Evolutionary conservation across 2,888 invertebrate species (phyloP).

Genomic region (Phanerotoma sp.): DNA sequence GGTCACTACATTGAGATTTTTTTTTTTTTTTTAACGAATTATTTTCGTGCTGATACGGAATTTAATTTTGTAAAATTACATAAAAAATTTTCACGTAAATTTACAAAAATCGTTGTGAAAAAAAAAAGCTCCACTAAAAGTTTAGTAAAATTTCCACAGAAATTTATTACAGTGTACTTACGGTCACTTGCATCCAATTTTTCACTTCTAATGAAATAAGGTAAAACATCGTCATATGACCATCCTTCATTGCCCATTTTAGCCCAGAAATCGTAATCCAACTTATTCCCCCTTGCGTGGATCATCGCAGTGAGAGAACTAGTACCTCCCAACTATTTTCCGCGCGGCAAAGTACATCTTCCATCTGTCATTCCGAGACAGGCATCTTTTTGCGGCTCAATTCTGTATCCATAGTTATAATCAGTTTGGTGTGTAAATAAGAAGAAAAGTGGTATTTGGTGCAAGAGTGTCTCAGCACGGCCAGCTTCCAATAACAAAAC

Average conservation of each 20-base stretch:
- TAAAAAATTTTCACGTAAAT: too few relatives aligned
- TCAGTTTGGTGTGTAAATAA: slow-evolving; percentile 70
- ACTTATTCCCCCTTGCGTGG: slow-evolving; percentile 70
- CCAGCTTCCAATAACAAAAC: slow-evolving; percentile 76
- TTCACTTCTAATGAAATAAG: slow-evolving; percentile 72
- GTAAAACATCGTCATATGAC: slow-evolving; percentile 71
- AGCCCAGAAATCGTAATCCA: slow-evolving; percentile 80
- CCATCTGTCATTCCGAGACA: slow-evolving; percentile 62
- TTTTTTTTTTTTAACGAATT: too few relatives aligned
- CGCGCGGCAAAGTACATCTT: slow-evolving; percentile 58
- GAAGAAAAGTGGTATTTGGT: slow-evolving; percentile 76
- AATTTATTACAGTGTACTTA: too few relatives aligned
- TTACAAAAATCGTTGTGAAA: too few relatives aligned
- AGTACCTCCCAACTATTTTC: slow-evolving; percentile 81
- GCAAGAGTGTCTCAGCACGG: slow-evolving; percentile 66
- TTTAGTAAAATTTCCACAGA: too few relatives aligned
- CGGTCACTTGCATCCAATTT: background rate
- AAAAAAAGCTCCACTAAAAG: too few relatives aligned
- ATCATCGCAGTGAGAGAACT: slow-evolving; percentile 81
- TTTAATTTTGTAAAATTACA: too few relatives aligned
- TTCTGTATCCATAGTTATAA: slow-evolving; percentile 80
- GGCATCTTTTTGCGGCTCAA: slow-evolving; percentile 71
- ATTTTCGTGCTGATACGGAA: too few relatives aligned
- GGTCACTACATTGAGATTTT: too few relatives aligned
- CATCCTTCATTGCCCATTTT: slow-evolving; percentile 71